Evolutionary conservation across 2,888 invertebrate genomes (phyloP), one percentile per base, ranked within the genome.

Genomic region (Dorcus hopei): DNA sequence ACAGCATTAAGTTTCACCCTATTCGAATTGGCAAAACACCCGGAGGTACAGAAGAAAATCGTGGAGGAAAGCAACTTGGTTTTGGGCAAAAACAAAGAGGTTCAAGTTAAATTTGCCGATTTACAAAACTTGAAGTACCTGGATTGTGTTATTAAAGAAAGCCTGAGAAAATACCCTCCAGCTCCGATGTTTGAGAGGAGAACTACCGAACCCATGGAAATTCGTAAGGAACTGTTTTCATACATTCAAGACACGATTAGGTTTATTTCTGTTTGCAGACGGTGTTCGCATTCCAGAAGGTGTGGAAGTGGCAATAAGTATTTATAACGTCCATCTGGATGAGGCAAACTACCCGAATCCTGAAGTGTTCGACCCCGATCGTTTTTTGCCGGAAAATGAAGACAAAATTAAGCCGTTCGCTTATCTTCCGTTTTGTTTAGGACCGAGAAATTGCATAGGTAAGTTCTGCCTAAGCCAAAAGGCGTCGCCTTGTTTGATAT

Each of bases 361-460:
- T 78, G 23, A 51, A n/a, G 39, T 48, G 19, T 59, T 59, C 38
- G 51, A 54, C 48, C 59, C 59, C 9, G 59, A 80, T 55, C 65
- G 80, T 57, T 82, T 82, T 66, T 65, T 76, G 14, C 73, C 75
- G 3, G 78, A 80, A 43, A 75, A 76, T 56, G 57, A 58, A 6
- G 53, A 53, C n/a, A 68, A 69, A 23, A 73, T 82, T 60, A 79
- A 81, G 63, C 77, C 75, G 11, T 79, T 72, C 56, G 70, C 77
- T 4, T 79, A 74, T 58, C 67, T 79, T 9, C 79, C 79, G 6
- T 79, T 80, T 63, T 77, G 79, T 59, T 79, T 79, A 3, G 80
- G 80, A 16, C 77, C 79, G 0, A 69, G 79, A 50, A 79, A 79
- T 67, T 80, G 79, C 62, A 77, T 80, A 56, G 74, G 74, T 72